phyloP scores from a whole-genome alignment of 2,888 invertebrate genomes.

The Nasonia oneida region DNA sequence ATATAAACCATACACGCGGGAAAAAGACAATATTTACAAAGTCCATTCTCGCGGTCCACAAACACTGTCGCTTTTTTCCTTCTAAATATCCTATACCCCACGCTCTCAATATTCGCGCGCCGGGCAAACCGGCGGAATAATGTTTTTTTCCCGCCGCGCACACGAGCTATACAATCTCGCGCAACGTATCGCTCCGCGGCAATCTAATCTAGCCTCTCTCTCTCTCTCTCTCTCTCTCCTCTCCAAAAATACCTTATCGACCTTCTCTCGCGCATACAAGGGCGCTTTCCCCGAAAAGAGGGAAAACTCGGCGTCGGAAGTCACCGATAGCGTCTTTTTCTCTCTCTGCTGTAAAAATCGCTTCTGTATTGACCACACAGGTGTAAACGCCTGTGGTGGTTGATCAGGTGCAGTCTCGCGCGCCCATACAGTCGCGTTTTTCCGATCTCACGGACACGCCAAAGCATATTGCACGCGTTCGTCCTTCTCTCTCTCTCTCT shows the following conservation, averaged over 20 bases:
- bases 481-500: background rate
- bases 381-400: slow-evolving; percentile 16
- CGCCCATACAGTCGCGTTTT: background rate
- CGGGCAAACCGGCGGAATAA: background rate
- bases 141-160: background rate
- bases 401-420: slow-evolving; percentile 7
- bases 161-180: background rate
- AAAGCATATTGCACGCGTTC: background rate
- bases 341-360: background rate
- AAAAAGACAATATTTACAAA: background rate
- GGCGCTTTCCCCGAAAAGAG: background rate
- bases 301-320: background rate
- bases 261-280: background rate
- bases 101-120: background rate
- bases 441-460: background rate
- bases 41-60: background rate
- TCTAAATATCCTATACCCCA: background rate
- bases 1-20: background rate
- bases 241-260: slow-evolving; percentile 13
- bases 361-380: background rate
- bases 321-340: background rate
- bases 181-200: background rate
- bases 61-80: background rate
- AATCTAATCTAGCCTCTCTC: slow-evolving; percentile 3
- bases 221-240: too few species aligned